Evolutionary conservation across 2,113 vertebrate species (phyloP).

Genomic region (Gobius niger): DNA sequence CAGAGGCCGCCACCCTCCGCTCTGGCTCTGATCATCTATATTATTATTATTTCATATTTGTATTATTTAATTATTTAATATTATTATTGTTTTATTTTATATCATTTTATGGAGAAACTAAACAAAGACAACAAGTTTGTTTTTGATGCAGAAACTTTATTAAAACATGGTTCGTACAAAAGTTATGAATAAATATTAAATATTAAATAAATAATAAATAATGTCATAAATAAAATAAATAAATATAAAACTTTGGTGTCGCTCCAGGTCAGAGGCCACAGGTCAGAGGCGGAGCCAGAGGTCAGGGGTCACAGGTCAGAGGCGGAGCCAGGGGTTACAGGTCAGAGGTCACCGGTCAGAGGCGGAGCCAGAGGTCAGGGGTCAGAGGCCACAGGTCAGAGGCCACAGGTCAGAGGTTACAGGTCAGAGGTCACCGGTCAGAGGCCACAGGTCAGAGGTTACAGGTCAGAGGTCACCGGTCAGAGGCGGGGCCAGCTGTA

Average conservation of each 20-base stretch:
- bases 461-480: background rate
- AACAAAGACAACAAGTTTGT: no score
- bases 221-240: background rate
- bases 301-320: background rate
- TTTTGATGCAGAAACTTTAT: background rate
- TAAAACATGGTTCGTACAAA: background rate
- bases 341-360: background rate
- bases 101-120: no score
- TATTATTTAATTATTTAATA: no score
- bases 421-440: background rate
- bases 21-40: no score
- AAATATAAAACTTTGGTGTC: background rate
- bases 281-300: background rate
- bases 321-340: no score
- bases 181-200: background rate
- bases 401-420: no score
- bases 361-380: background rate
- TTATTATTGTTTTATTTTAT: no score
- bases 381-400: no score
- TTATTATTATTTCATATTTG: no score
- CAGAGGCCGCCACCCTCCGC: background rate
- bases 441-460: background rate
- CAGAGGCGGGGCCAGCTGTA: constrained; percentile 16
- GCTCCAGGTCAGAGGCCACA: background rate
- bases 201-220: background rate